Evolutionary conservation across 2,888 invertebrate species (phyloP).

Genomic region (Ganaspis brasiliensis): DNA sequence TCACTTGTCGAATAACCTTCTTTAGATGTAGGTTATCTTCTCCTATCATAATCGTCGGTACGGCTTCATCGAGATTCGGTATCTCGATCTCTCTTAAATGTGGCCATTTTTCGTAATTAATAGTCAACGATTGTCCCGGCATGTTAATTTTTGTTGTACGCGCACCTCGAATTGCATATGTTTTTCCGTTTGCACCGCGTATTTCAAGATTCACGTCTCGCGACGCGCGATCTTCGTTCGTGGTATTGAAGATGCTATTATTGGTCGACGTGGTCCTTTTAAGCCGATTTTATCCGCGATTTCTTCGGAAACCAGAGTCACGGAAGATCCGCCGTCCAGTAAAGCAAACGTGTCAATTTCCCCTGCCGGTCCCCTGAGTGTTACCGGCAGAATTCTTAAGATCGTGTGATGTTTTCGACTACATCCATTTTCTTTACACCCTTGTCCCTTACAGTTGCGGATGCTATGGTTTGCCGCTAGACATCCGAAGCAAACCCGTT

Average conservation of each 20-base stretch:
- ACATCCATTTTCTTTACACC: neutral
- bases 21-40: conserved; percentile 34
- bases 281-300: neutral
- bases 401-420: neutral
- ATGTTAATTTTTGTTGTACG: neutral
- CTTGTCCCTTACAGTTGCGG: neutral
- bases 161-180: neutral
- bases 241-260: neutral
- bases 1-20: neutral
- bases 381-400: neutral
- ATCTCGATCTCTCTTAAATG: conserved; percentile 18
- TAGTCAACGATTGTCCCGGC: conserved; percentile 2
- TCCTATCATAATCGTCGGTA: conserved; percentile 38
- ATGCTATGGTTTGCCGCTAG: neutral
- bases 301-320: neutral
- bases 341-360: neutral
- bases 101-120: conserved; percentile 4
- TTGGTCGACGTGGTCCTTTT: neutral
- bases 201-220: neutral
- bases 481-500: neutral
- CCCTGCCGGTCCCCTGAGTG: neutral
- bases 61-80: neutral
- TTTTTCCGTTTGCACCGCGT: neutral
- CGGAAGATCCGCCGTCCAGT: neutral
- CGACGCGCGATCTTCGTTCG: neutral